A percentile compares a stretch with the other conserved stretches of the same genome.
Conservation (phyloP, 2,113 vertebrate genomes). For the Tricholaema leucomelas region DNA sequence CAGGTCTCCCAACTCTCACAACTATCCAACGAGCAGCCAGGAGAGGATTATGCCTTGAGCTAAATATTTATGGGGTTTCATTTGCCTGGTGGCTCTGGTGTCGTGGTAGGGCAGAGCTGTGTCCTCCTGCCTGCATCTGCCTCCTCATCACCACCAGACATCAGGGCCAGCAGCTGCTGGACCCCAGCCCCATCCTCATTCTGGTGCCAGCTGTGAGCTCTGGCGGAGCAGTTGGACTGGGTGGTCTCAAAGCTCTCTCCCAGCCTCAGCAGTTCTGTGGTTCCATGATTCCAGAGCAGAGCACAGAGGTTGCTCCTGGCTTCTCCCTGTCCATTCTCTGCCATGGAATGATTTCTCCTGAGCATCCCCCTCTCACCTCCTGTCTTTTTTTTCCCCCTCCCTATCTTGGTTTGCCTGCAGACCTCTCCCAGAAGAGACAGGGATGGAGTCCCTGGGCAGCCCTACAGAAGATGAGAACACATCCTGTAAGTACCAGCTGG, state of each 20-base stretch:
- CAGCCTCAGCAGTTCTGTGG: too few species aligned
- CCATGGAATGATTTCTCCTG: background rate
- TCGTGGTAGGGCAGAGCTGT: background rate
- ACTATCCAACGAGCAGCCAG: background rate
- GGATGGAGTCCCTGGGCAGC: conserved; percentile 85
- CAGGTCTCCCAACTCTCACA: background rate
- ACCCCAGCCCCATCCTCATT: background rate
- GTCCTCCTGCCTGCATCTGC: background rate
- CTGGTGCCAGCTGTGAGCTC: too few species aligned
- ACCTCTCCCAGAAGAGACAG: conserved; percentile 87
- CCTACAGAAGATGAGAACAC: conserved; percentile 80
- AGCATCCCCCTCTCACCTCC: background rate
- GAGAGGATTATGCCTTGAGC: conserved; percentile 24
- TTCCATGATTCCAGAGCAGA: background rate
- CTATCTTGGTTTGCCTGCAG: conserved; percentile 47
- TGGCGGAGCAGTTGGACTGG: too few species aligned
- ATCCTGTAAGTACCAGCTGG: conserved; percentile 80
- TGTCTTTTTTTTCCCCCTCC: background rate
- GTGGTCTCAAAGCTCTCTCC: too few species aligned
- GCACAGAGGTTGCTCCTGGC: rapidly evolving
- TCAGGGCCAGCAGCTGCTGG: background rate
- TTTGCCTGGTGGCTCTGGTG: background rate
- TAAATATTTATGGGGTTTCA: conserved; percentile 12
- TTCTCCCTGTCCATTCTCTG: background rate
- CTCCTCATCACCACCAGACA: rapidly evolving